A percentile compares a stretch with the other conserved stretches of the same genome.
These are phyloP conservation scores for Mobula birostris DNA, from an alignment of 2,113 vertebrate genomes.

Conservation along the genomic window DNA sequence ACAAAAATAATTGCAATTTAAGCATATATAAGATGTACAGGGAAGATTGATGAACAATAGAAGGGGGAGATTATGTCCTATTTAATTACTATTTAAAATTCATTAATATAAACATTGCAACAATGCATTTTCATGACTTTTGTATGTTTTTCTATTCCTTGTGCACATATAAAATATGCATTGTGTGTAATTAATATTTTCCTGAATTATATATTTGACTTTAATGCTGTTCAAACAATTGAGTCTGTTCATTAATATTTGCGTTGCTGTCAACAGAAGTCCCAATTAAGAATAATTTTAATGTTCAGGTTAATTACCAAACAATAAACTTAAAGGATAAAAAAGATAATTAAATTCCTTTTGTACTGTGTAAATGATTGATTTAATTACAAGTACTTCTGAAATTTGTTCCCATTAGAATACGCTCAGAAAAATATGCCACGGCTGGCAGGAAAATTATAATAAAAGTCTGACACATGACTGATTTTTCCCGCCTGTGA, in stretches of 20 bases:
- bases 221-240: background rate
- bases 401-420: background rate
- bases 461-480: background rate
- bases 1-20: background rate
- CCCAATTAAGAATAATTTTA: conserved; percentile 26
- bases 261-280: background rate
- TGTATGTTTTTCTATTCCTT: background rate
- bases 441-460: background rate
- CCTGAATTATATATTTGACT: background rate
- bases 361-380: background rate
- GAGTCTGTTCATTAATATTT: background rate
- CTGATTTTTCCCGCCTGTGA: background rate
- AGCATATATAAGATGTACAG: background rate
- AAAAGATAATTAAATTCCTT: background rate
- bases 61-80: background rate
- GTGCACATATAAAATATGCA: background rate
- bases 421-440: background rate
- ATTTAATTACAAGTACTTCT: background rate
- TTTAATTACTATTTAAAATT: conserved; percentile 8
- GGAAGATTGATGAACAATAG: background rate
- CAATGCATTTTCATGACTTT: background rate
- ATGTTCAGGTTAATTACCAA: conserved; percentile 1
- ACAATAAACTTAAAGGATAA: background rate
- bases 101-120: conserved; percentile 5
- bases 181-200: background rate